These are phyloP conservation scores for Sakesphorus luctuosus DNA, from an alignment of 2,113 vertebrate genomes.

Conservation along the genomic window DNA sequence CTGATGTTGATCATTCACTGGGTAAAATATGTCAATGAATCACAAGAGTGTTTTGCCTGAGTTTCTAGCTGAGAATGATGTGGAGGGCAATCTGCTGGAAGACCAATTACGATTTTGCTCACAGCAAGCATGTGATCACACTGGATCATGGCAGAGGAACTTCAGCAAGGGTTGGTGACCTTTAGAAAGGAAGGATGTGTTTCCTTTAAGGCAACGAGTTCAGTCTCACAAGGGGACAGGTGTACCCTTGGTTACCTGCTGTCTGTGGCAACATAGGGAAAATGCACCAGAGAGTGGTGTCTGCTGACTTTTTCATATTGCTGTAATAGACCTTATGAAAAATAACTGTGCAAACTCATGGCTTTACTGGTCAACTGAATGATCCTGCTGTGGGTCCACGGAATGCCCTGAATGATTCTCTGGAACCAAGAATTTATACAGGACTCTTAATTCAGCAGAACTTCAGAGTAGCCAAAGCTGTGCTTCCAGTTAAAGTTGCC, in stretches of 20 bases:
- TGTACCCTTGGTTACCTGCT: neutral
- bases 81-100: neutral
- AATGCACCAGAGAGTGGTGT: neutral
- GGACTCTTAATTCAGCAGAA: neutral
- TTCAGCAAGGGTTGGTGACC: neutral
- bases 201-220: neutral
- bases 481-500: neutral
- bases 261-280: rapidly evolving
- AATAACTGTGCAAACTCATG: neutral
- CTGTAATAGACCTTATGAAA: neutral
- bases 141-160: neutral
- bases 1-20: neutral
- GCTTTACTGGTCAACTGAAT: neutral
- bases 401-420: neutral
- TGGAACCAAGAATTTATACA: neutral
- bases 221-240: neutral
- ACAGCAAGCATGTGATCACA: neutral
- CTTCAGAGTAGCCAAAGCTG: neutral
- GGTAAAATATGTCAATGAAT: neutral
- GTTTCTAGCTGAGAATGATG: neutral
- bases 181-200: neutral
- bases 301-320: neutral
- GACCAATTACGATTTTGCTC: neutral
- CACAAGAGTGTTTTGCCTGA: neutral
- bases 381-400: neutral